Evolutionary conservation across 1,140 invertebrate species (phyloP), one percentile per base, ranked within the genome.

Genomic region (Protaetia brevitarsis): DNA sequence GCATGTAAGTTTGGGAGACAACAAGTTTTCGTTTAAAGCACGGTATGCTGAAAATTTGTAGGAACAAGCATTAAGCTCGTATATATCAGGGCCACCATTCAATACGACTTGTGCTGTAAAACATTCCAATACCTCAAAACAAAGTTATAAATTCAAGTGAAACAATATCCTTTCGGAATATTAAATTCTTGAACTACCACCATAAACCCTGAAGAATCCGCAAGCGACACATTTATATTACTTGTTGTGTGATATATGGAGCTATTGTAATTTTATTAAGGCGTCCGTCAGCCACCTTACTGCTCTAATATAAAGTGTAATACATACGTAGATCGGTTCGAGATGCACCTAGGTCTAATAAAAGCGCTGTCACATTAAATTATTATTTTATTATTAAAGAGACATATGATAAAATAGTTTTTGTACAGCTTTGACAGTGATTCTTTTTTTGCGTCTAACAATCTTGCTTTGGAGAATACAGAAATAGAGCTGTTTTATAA

Each of bases 91-190:
- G 10, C 16, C 5, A n/a, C 2, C 4, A 51, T 51, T 51, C 16
- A 51, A 19, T 51, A 23, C 19, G 26, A 51, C 41, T 51, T 51
- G 1, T 10, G 19, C 41, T 16, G 19, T 51, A 51, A 51, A 51
- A 51, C 41, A 51, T 51, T 23, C 16, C 13, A 10, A 51, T 51
- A 51, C 41, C 41, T 51, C 41, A 51, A 51, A 51, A 51, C 41
- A 51, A 51, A 51, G 41, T 21, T 19, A 51, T 51, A 51, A 51
- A 51, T 51, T 51, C 16, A 51, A 51, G 41, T 19, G 41, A 45
- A 45, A 13, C 41, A 45, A 45, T 45, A 45, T 51, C 26, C 41
- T 21, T 51, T 3, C 6, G 19, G 41, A 51, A 51, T 51, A 51
- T 51, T 51, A 51, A 51, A 23, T 51, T 51, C 41, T 51, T 51